Evolutionary conservation across 1,140 invertebrate species (phyloP).

Genomic region (Drosophila aff.): DNA sequence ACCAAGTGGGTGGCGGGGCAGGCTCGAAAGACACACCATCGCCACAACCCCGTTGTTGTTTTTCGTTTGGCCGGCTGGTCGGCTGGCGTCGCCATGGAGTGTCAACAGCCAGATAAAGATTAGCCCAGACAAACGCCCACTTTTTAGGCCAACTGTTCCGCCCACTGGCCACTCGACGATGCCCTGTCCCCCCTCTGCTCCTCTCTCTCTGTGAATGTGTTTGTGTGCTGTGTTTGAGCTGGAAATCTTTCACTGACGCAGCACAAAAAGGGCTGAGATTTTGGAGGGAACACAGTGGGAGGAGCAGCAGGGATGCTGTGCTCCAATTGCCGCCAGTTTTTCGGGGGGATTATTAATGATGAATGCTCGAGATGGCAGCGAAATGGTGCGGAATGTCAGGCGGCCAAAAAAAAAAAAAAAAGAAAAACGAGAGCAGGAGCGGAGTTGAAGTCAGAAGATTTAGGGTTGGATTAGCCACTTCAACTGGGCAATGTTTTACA

Average conservation of each 20-base stretch:
- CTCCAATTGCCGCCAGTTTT: slow-evolving; percentile 56
- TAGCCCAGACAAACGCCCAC: slow-evolving; percentile 81
- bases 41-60: slow-evolving; percentile 35
- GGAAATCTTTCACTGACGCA: slow-evolving; percentile 80
- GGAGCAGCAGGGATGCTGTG: slow-evolving; percentile 3
- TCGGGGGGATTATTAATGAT: slow-evolving; percentile 76
- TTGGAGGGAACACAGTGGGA: neutral
- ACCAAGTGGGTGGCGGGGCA: slow-evolving; percentile 10
- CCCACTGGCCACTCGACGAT: slow-evolving; percentile 70
- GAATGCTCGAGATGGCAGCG: slow-evolving; percentile 81
- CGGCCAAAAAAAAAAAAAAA: slow-evolving; percentile 8
- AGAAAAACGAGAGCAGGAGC: slow-evolving; percentile 13
- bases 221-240: slow-evolving; percentile 30
- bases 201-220: neutral
- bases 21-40: slow-evolving; percentile 53
- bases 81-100: slow-evolving; percentile 72
- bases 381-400: slow-evolving; percentile 76
- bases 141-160: slow-evolving; percentile 71
- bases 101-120: slow-evolving; percentile 83
- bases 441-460: slow-evolving; percentile 17
- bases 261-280: slow-evolving; percentile 62
- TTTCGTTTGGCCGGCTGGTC: slow-evolving; percentile 28
- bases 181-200: neutral
- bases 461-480: slow-evolving; percentile 14
- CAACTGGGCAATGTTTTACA: slow-evolving; percentile 13